These are phyloP conservation scores for Phataginus tetradactyla DNA, from an alignment of 2,797 vertebrate species.

Conservation along the genomic window DNA sequence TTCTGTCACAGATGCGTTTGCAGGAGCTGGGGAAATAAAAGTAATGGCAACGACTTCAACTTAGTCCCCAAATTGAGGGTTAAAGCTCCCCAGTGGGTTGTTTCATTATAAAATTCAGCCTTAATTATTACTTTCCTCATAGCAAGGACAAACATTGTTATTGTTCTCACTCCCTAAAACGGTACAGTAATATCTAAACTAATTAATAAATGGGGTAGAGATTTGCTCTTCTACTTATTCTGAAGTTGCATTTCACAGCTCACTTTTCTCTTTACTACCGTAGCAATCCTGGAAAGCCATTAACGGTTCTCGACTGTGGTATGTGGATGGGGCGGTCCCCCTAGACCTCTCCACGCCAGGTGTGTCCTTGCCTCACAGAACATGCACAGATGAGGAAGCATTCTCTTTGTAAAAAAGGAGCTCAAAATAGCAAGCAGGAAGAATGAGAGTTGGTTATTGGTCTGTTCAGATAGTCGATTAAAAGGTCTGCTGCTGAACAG, in stretches of 20 bases:
- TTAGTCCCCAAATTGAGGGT: neutral
- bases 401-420: neutral
- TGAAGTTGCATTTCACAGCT: constrained; percentile 9
- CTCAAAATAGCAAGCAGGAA: neutral
- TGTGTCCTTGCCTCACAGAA: neutral
- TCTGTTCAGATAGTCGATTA: constrained; percentile 1
- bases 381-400: neutral
- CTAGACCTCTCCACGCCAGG: neutral
- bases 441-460: neutral
- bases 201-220: neutral
- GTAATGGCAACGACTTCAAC: neutral
- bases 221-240: neutral
- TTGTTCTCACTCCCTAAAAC: neutral
- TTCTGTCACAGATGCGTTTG: constrained; percentile 63
- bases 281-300: neutral
- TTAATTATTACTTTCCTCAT: neutral
- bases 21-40: constrained; percentile 76
- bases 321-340: accelerated
- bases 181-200: neutral
- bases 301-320: neutral
- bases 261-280: neutral
- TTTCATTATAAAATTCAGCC: neutral
- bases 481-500: constrained; percentile 28
- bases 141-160: neutral
- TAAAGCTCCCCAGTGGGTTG: neutral